These are phyloP conservation scores for Rhynchopsitta pachyrhyncha DNA, from an alignment of 2,113 vertebrate species.

Conservation along the genomic window DNA sequence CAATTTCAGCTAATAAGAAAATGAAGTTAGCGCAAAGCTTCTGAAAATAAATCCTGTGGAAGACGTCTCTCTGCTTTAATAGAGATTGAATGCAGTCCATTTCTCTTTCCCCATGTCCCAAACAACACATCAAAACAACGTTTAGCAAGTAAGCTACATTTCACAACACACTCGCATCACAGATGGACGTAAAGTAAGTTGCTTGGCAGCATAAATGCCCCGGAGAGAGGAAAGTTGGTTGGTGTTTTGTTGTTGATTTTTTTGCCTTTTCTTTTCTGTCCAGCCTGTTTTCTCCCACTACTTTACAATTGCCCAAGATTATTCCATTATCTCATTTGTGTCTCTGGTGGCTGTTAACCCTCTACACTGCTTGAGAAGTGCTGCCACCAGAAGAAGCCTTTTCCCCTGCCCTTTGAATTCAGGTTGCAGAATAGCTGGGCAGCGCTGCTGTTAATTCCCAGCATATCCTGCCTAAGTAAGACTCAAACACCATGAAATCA, in stretches of 20 bases:
- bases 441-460: slow-evolving; percentile 60
- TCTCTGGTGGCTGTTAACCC: slow-evolving; percentile 60
- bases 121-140: slow-evolving; percentile 39
- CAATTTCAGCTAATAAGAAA: slow-evolving; percentile 57
- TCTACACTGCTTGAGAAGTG: slow-evolving; percentile 7
- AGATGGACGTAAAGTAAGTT: slow-evolving; percentile 21
- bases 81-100: slow-evolving; percentile 56
- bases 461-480: slow-evolving; percentile 30
- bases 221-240: slow-evolving; percentile 18
- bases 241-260: not conserved
- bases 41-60: slow-evolving; percentile 44
- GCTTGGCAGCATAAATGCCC: slow-evolving; percentile 44
- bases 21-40: slow-evolving; percentile 7
- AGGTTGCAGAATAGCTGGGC: slow-evolving; percentile 55
- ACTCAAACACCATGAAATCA: slow-evolving; percentile 42
- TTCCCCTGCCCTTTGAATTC: slow-evolving; percentile 21
- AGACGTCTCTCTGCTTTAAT: not conserved
- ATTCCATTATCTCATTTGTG: slow-evolving; percentile 61
- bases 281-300: slow-evolving; percentile 41
- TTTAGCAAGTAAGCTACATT: slow-evolving; percentile 40
- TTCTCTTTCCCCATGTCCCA: slow-evolving; percentile 16
- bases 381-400: slow-evolving; percentile 34
- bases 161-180: slow-evolving; percentile 38
- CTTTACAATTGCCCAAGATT: slow-evolving; percentile 36
- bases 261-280: not conserved